Evolutionary conservation across 2,113 vertebrate genomes (phyloP), one percentile per base, ranked within the genome.

Genomic region (Leptosomus discolor): DNA sequence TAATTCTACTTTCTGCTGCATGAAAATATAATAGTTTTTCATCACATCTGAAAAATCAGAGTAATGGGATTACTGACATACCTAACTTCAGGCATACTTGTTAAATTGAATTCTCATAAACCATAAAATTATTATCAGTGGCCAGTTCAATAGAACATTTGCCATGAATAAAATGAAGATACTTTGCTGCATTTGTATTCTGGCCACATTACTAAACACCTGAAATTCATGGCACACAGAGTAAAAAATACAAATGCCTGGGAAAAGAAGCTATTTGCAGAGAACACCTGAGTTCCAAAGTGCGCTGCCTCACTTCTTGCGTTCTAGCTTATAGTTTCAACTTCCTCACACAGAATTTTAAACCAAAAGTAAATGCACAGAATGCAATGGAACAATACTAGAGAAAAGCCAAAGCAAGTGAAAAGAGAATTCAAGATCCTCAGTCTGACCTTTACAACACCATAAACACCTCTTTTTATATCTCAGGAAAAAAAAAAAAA

Each of bases 401-500:
- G 27, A 70, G 39, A 57, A 84, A 88, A 89, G 84, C 12, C 15
- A 77, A 91, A 77, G 68, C 14, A 27, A 84, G 77, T 39, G 46
- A 86, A 91, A 80, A 70, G 51, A 51, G 79, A 96, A 94, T 68
- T 88, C 73, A 81, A 64, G 34, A 64, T 89, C 30, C 36, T 85
- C 61, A 65, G 43, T 21, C 39, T 95, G 88, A 94, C 93, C 94
- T 96, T 96, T 95, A 79, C 45, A 94, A 41, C 53, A 83, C 67
- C 24, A 56, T 36, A 70, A 75, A 73, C 48, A 73, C 26, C 92
- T 89, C 69, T 79, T 96, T 92, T 87, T 87, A 90, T 95, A 82
- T 85, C 80, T 89, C 70, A 30, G 53, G 26, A 48, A n/a, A 91
- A 90, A n/a, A n/a, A n/a, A 95, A 95, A 94, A 96, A 95, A 73